Evolutionary conservation across 2,797 vertebrate species (phyloP), one percentile per base, ranked within the genome.

Genomic region (Pseudocheirus occidentalis): DNA sequence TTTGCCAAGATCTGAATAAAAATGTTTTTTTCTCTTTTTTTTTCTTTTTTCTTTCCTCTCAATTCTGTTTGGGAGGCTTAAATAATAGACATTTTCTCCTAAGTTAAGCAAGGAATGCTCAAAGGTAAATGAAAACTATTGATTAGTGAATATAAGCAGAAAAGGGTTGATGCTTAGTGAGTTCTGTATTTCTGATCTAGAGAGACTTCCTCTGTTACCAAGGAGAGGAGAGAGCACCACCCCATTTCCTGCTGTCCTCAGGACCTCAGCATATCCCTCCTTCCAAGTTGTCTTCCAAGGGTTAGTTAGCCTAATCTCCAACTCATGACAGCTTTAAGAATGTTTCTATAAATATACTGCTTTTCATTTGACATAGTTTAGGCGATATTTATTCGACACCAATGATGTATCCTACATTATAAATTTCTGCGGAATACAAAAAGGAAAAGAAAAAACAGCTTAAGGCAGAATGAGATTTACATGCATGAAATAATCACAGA

Each of bases 1-100:
- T 97, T 97, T 10, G 0, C 55, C 91, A 97, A 28, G 46, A 28
- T 95, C 96, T 53, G 53, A 96, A 92, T 97, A 92, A 95, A 96
- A 95, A 97, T 96, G 54, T n/a, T 93, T 95, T 95, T 92, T 95
- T 90, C 92, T 90, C 92, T 50, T 94, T 96, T 94, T 27, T 24
- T 90, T 96, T 0, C 0, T 50, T 14, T 54, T 94, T 97, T 95
- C 31, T 87, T 87, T 87, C 40, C 73, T 87, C 40, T 87, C 73
- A 87, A 56, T 96, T 97, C 73, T 97, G 52, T 92, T 95, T 95
- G 31, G n/a, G 87, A 62, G n/a, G 52, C 40, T 59, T 96, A 40
- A 95, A 95, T 95, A 96, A 92, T 66, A 24, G 11, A 94, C 31
- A 94, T 95, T 97, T 97, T 92, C 87, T 93, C 28, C 93, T 46